phyloP scores from a whole-genome alignment of 2,113 vertebrate genomes.

The Clarias macrocephalus region DNA sequence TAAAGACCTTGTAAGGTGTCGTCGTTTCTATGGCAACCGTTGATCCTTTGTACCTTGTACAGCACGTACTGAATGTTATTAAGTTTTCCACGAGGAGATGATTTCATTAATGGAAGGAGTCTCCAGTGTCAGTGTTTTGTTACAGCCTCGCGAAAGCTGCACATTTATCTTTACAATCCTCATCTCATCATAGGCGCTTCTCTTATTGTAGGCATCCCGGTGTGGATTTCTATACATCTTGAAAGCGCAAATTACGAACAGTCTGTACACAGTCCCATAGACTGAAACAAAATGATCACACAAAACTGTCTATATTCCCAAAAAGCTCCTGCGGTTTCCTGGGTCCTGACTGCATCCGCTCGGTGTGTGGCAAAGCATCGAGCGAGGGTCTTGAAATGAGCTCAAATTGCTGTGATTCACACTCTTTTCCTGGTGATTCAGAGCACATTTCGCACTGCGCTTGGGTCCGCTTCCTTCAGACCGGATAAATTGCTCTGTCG shows the following conservation, averaged over 20 bases:
- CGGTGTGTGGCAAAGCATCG: slow-evolving; percentile 33
- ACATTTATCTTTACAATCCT: not conserved
- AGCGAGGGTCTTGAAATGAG: slow-evolving; percentile 13
- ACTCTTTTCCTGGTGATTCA: slow-evolving; percentile 37
- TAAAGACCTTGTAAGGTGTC: no score
- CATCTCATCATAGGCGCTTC: not conserved
- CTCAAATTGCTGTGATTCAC: slow-evolving; percentile 48
- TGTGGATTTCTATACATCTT: not conserved
- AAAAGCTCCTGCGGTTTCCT: slow-evolving; percentile 2
- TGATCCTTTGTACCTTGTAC: not conserved
- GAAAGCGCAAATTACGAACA: not conserved
- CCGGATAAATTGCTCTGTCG: slow-evolving; percentile 17
- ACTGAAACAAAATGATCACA: not conserved
- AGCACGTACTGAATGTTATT: not conserved
- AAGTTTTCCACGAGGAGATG: not conserved
- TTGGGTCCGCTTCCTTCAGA: slow-evolving; percentile 29
- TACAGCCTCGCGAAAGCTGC: not conserved
- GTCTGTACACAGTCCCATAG: not conserved
- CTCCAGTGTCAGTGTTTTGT: not conserved
- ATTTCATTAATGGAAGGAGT: not conserved
- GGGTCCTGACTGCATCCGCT: slow-evolving; percentile 29
- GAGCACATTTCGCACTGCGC: not conserved
- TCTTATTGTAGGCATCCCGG: not conserved
- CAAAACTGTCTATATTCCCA: not conserved
- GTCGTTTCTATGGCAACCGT: not conserved